These are phyloP conservation scores for Symphodus melops DNA, from an alignment of 2,113 vertebrate species.

Conservation along the genomic window DNA sequence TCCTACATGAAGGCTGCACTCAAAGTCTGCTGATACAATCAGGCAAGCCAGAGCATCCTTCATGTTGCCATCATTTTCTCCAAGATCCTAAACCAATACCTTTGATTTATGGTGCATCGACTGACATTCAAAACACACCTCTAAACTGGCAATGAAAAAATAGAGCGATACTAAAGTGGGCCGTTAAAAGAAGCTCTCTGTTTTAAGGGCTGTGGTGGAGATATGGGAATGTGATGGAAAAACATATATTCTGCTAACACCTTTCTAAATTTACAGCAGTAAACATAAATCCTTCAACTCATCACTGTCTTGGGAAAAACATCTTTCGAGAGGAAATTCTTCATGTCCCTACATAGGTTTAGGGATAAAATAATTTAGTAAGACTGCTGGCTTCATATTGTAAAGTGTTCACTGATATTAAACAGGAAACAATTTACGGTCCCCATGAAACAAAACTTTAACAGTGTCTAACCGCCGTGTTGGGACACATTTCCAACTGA, in stretches of 20 bases:
- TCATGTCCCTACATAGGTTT: not conserved
- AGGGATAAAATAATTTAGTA: not conserved
- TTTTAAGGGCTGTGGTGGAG: constrained; percentile 50
- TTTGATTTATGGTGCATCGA: constrained; percentile 73
- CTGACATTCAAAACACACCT: constrained; percentile 59
- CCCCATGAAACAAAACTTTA: too few species aligned
- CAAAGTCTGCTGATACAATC: constrained; percentile 60
- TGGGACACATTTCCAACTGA: too few species aligned
- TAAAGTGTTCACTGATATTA: not conserved
- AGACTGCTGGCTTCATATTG: not conserved
- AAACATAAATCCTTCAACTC: constrained; percentile 38
- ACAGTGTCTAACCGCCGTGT: too few species aligned
- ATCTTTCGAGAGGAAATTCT: not conserved
- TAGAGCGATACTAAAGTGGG: constrained; percentile 43
- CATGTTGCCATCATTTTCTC: constrained; percentile 71
- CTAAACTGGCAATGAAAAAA: constrained; percentile 48
- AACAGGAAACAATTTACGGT: not conserved
- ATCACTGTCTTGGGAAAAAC: constrained; percentile 18
- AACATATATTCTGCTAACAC: constrained; percentile 17
- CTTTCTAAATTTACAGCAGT: constrained; percentile 19
- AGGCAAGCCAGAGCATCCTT: constrained; percentile 53
- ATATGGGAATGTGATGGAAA: constrained; percentile 25
- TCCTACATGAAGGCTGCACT: constrained; percentile 33
- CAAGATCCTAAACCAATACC: constrained; percentile 72
- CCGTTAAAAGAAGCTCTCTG: constrained; percentile 38